Evolutionary conservation across 2,888 invertebrate species (phyloP).

Genomic region (Sabatieria punctata): DNA sequence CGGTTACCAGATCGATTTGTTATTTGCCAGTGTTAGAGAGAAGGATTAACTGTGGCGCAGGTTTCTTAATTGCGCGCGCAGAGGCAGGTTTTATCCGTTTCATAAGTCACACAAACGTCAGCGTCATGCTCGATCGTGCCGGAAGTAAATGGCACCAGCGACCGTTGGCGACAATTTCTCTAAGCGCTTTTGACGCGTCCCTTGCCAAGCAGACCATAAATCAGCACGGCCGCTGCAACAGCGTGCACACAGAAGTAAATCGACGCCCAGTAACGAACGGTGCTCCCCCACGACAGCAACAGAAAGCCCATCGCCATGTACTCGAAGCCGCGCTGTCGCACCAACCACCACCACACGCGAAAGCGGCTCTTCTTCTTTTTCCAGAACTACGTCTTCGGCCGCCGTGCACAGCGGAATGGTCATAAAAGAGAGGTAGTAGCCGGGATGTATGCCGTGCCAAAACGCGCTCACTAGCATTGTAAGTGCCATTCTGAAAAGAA

Average conservation of each 20-base stretch:
- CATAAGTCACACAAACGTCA: no score
- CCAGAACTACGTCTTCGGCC: slow-evolving; percentile 53
- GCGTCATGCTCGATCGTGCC: no score
- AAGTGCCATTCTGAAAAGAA: slow-evolving; percentile 41
- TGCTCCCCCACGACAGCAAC: slow-evolving; percentile 51
- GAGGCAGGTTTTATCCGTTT: no score
- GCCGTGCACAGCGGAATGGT: slow-evolving; percentile 69
- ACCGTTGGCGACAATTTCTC: no score
- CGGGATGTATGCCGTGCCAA: slow-evolving; percentile 88
- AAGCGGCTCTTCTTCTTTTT: background rate
- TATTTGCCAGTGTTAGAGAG: no score
- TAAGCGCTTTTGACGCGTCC: no score
- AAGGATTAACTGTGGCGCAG: no score
- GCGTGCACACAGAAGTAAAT: slow-evolving; percentile 51
- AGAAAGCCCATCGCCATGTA: slow-evolving; percentile 77
- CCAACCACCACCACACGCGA: slow-evolving; percentile 65
- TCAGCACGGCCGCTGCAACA: slow-evolving; percentile 27
- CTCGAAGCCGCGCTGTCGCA: slow-evolving; percentile 67
- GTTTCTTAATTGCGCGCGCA: no score
- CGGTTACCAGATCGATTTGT: no score
- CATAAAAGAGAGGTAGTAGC: slow-evolving; percentile 80
- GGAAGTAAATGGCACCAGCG: no score
- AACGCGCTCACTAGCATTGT: slow-evolving; percentile 72
- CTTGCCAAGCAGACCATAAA: no score
- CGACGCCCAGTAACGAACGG: slow-evolving; percentile 48